Evolutionary conservation across 2,797 vertebrate genomes (phyloP).

Genomic region (Aeoliscus strigatus): DNA sequence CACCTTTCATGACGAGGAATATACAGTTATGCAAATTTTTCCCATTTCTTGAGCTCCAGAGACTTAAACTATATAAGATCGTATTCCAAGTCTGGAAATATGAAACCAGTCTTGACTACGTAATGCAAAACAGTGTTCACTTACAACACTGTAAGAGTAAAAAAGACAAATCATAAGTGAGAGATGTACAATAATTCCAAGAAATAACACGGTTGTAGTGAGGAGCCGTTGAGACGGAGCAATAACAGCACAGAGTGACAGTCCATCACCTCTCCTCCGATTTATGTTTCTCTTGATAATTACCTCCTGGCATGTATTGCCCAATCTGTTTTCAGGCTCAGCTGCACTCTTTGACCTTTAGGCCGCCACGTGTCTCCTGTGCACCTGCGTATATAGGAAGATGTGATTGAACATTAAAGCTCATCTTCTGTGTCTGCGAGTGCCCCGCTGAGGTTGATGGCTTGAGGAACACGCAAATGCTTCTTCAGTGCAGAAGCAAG

Average conservation of each 20-base stretch:
- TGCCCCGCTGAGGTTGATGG: conserved; percentile 61
- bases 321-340: conserved; percentile 64
- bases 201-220: no score
- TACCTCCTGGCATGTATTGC: conserved; percentile 63
- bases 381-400: conserved; percentile 59
- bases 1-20: conserved; percentile 11
- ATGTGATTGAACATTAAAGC: conserved; percentile 69
- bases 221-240: no score
- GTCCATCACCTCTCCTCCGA: conserved; percentile 45
- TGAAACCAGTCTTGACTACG: conserved; percentile 45
- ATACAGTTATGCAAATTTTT: no score
- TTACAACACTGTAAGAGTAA: no score
- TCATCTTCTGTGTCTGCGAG: conserved; percentile 63
- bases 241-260: no score
- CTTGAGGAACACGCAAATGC: conserved; percentile 36
- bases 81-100: conserved; percentile 9
- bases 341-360: conserved; percentile 63
- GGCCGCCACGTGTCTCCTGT: conserved; percentile 55
- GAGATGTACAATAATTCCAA: no score
- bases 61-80: no score
- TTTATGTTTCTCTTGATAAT: conserved; percentile 74
- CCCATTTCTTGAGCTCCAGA: no score
- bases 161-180: no score
- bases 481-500: conserved; percentile 13
- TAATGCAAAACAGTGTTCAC: no score